Evolutionary conservation across 2,113 vertebrate species (phyloP).

Genomic region (Catharus bicknelli): DNA sequence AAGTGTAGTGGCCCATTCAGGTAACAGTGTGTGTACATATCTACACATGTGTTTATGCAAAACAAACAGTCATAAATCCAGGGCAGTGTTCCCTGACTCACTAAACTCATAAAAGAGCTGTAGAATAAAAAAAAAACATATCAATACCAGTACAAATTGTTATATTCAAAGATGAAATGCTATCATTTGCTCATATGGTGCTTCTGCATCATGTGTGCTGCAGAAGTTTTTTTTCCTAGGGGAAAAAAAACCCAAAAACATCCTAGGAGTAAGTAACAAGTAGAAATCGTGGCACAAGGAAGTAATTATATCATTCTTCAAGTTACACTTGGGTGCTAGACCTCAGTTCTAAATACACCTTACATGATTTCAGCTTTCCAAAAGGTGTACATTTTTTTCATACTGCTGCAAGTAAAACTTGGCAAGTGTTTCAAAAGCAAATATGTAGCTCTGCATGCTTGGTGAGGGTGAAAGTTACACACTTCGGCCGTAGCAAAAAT

Average conservation of each 20-base stretch:
- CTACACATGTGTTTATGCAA: rapidly evolving
- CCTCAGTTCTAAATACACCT: not conserved
- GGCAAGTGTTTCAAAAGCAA: not conserved
- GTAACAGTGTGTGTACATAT: rapidly evolving
- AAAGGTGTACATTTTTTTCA: not conserved
- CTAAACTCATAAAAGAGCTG: not conserved
- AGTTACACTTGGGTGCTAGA: not conserved
- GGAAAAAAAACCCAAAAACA: not conserved
- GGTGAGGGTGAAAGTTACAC: not conserved
- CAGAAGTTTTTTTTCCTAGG: not conserved
- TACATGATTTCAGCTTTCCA: not conserved
- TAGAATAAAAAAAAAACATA: not conserved
- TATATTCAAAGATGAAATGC: not conserved
- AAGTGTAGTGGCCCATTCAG: not conserved
- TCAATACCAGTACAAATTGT: not conserved
- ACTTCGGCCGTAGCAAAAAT: not conserved
- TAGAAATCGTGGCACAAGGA: not conserved
- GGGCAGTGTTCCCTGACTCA: not conserved
- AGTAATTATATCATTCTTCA: not conserved
- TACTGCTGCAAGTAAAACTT: not conserved
- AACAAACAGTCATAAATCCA: not conserved
- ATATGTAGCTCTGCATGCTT: not conserved
- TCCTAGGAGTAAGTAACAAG: not conserved
- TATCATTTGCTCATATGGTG: rapidly evolving
- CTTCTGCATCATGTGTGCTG: not conserved